Base-by-base conservation (phyloP, 2,113 vertebrate species). In the Neolamprologus ventralis region DNA sequence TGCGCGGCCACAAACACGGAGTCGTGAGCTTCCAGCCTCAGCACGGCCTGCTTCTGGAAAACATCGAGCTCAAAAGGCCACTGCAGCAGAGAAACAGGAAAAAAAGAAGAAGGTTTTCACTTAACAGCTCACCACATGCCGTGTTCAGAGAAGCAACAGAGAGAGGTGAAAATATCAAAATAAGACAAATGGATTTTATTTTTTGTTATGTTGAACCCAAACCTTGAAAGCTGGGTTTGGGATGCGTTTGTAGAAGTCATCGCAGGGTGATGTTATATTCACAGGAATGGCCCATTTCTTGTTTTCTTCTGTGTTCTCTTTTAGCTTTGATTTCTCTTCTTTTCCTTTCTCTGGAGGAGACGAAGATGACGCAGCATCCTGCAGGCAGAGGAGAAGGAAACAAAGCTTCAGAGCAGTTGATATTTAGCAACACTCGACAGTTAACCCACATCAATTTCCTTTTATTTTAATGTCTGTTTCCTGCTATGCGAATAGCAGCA, bases 31-130 rank as follows among this genome's bases (percentile, higher is more conserved):
- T 99, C 98, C 89, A 99, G 94, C 85, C 96, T 94, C 88, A 98
- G 95, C 42, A 98, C 96, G 2, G 98, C 98, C 93, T 98, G 98
- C 85, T 99, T 98, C 97, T 99, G 98, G 93, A 99, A 99, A 14
- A 97, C 95, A 1, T 99, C 98, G 10, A 97, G 95, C 93, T 98
- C 97, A 83, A 99, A 99, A 0, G 98, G 95, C 97, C 97, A 98
- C 98, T 99, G 93, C 14, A 63, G 42, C 81, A 58, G 28, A 86
- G 42, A 45, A 55, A 55, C 13, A 54, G n/a, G 57, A 35, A 79
- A 13, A 55, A 55, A 12, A 51, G 21, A 68, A 51, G 17, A 12
- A 91, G 26, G 73, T 49, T 79, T 35, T 37, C 10, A 81, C 14
- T 13, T 19, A 19, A 54, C 28, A 23, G 88, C 37, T 79, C 53